These are phyloP conservation scores for Drosophila mayri DNA, from an alignment of 1,140 invertebrate species.

Conservation along the genomic window DNA sequence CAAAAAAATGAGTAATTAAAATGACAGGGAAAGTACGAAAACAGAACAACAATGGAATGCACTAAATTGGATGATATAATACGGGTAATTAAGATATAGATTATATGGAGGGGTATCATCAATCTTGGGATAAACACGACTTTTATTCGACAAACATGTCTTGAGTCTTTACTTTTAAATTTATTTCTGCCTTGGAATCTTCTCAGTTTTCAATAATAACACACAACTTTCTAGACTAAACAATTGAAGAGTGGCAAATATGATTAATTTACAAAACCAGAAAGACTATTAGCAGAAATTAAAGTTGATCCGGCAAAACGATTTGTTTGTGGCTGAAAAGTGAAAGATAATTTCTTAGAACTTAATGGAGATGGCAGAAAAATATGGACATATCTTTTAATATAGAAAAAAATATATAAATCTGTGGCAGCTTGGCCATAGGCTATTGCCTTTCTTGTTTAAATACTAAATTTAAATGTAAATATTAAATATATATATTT, in stretches of 20 bases:
- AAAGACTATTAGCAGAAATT: not conserved
- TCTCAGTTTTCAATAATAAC: not conserved
- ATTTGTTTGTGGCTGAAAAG: not conserved
- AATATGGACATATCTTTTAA: not conserved
- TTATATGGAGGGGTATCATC: slow-evolving; percentile 9
- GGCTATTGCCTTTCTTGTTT: no score
- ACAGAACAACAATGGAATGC: slow-evolving; percentile 7
- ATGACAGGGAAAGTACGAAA: slow-evolving; percentile 14
- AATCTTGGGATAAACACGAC: not conserved
- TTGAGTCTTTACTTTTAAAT: not conserved
- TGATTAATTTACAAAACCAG: not conserved
- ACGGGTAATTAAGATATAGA: slow-evolving; percentile 25
- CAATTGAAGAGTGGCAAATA: not conserved
- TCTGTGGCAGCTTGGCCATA: no score
- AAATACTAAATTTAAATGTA: no score
- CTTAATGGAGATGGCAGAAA: not conserved
- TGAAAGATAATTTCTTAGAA: not conserved
- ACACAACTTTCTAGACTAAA: not conserved
- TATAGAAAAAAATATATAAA: not conserved
- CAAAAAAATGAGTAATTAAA: slow-evolving; percentile 42
- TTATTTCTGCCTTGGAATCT: not conserved
- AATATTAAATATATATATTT: not conserved
- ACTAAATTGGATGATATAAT: slow-evolving; percentile 41
- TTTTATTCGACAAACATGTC: not conserved
- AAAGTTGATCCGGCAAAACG: not conserved